Conservation (phyloP, 2,888 invertebrate species). For the Hypolimnas misippus region DNA sequence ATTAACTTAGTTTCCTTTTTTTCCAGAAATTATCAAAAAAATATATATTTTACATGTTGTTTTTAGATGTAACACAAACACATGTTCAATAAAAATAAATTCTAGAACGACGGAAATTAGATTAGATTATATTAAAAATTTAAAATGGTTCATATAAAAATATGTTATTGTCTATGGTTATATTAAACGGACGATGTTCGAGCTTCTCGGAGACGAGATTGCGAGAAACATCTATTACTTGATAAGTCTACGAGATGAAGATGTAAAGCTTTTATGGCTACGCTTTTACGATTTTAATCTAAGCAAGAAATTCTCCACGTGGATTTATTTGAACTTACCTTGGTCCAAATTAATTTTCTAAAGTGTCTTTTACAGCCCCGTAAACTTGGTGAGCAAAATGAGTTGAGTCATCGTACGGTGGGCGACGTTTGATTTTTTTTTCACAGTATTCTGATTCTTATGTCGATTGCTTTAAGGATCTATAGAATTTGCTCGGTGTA, state of each 20-base stretch:
- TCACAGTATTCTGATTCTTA: background rate
- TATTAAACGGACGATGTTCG: background rate
- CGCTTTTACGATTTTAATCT: slow-evolving; percentile 68
- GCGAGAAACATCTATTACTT: slow-evolving; percentile 8
- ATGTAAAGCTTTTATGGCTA: slow-evolving; percentile 60
- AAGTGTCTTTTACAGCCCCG: slow-evolving; percentile 63
- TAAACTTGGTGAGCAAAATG: slow-evolving; percentile 46
- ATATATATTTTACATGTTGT: too few relatives aligned
- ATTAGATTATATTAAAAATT: too few relatives aligned
- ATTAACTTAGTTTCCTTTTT: too few relatives aligned
- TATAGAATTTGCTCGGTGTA: slow-evolving; percentile 11
- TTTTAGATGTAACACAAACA: too few relatives aligned
- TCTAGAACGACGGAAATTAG: too few relatives aligned
- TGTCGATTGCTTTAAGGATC: background rate
- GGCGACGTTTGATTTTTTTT: slow-evolving; percentile 19
- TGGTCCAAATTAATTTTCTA: slow-evolving; percentile 62
- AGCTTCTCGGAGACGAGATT: background rate
- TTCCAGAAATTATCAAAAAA: too few relatives aligned
- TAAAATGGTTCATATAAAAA: too few relatives aligned
- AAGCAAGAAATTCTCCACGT: slow-evolving; percentile 53
- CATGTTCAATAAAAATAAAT: too few relatives aligned
- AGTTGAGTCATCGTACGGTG: slow-evolving; percentile 40
- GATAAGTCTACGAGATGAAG: slow-evolving; percentile 36
- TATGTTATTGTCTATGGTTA: background rate
- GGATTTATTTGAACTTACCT: slow-evolving; percentile 44